Base-by-base conservation (phyloP, 2,888 invertebrate species). In the Lissocephala sabroskyi region DNA sequence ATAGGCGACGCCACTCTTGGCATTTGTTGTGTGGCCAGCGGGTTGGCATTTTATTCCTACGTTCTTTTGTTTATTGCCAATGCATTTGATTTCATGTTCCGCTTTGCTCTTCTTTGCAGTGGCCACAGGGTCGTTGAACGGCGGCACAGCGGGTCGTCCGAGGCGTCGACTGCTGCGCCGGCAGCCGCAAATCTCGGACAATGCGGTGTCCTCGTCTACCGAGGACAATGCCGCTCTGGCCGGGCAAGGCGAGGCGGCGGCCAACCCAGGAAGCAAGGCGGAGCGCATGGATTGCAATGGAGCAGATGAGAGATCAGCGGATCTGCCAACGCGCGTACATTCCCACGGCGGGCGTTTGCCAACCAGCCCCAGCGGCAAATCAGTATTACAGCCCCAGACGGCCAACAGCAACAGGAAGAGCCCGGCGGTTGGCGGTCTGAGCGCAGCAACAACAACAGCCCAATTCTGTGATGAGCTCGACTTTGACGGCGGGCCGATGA, bases 381-480 rank as follows among this genome's bases (percentile, higher is more conserved):
- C 70, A 71, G 74, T 71, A 71, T 71, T 71, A 74, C 65, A 68
- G 39, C 67, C 70, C 9, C 55, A 58, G 14, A 58, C 37, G 45
- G 52, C 52, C 36, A 60, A 63, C 41, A 59, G 16, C 30, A 40
- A 39, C 19, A 59, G 10, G 11, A 35, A 23, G 50, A 36, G 33
- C 33, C 1, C 41, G 56, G 43, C 1, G 28, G n/a, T n/a, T n/a
- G n/a, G n/a, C n/a, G n/a, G n/a, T n/a, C n/a, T n/a, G n/a, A n/a
- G n/a, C n/a, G n/a, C n/a, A n/a, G n/a, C n/a, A 47, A 41, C 35
- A 42, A 41, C 14, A 39, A 51, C 19, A 41, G 35, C 32, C 16
- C 28, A 37, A 41, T 16, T 23, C 13, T n/a, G 41, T 36, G 36
- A 44, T 37, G 45, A 48, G 16, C 45, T 43, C 6, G 65, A 64